Conservation (phyloP, 2,113 vertebrate genomes). For the Calyptomena viridis region DNA sequence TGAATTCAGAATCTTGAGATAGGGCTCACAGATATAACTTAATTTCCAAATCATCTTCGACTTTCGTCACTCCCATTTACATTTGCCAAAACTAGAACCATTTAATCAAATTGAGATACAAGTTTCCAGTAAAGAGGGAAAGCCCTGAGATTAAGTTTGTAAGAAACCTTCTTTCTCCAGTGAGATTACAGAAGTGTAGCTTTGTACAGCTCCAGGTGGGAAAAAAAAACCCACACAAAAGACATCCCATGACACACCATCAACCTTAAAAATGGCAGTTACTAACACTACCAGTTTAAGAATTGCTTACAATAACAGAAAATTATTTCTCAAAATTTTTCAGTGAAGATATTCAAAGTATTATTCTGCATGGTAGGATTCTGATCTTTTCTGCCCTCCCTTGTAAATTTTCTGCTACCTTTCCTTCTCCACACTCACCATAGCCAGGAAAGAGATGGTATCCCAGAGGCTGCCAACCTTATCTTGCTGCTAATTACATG, state of each 20-base stretch:
- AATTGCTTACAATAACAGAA: background rate
- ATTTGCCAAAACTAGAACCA: background rate
- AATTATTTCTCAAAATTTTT: background rate
- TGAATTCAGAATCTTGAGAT: background rate
- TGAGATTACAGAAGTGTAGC: background rate
- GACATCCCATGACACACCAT: background rate
- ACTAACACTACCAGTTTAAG: background rate
- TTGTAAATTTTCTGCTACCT: background rate
- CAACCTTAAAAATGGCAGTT: background rate
- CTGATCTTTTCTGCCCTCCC: background rate
- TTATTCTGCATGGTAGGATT: background rate
- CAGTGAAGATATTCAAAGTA: background rate
- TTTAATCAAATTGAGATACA: background rate
- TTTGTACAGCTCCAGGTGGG: background rate
- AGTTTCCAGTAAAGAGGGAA: background rate
- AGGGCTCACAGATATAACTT: background rate
- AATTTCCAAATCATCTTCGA: background rate
- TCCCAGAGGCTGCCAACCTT: background rate
- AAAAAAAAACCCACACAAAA: background rate
- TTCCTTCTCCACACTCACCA: conserved; percentile 10
- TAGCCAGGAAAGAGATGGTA: background rate
- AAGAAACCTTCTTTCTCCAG: background rate
- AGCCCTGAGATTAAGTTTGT: background rate
- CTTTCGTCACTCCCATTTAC: background rate
- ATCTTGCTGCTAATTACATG: background rate